phyloP scores from a whole-genome alignment of 2,113 vertebrate species.

The Dipodomys merriami region DNA sequence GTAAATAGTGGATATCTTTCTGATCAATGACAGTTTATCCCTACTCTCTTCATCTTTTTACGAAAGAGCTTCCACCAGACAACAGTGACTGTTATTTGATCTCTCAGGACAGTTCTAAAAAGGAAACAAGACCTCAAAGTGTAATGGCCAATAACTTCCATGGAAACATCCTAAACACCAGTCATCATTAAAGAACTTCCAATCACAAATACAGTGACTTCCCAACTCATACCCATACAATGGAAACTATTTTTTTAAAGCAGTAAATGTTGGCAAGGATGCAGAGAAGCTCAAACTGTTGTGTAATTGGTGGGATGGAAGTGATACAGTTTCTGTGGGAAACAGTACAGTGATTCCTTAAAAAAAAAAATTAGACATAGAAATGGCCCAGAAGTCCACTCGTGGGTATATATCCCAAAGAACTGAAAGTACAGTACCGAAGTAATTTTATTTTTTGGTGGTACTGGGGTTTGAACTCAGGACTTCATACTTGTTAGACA shows the following conservation, averaged over 20 bases:
- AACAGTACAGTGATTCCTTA: not conserved
- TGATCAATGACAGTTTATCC: not conserved
- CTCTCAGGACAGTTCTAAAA: slow-evolving; percentile 33
- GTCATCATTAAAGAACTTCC: not conserved
- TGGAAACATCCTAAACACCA: not conserved
- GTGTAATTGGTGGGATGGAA: too few species aligned
- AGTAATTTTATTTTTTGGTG: too few species aligned
- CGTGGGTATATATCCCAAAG: not conserved
- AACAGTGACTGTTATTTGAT: not conserved
- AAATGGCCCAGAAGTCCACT: not conserved
- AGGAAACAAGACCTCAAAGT: not conserved
- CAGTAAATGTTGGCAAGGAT: not conserved
- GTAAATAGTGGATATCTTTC: not conserved
- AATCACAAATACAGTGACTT: not conserved
- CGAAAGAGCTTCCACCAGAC: not conserved
- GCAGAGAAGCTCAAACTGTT: not conserved
- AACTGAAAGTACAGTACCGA: not conserved
- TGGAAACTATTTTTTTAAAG: not conserved
- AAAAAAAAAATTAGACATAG: not conserved
- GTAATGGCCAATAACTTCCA: not conserved
- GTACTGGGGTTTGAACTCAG: too few species aligned
- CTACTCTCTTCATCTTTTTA: not conserved
- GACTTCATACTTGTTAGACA: too few species aligned
- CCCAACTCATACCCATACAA: not conserved
- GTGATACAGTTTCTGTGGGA: not conserved